phyloP scores from a whole-genome alignment of 2,113 vertebrate species.

The Megaceryle torquata region DNA sequence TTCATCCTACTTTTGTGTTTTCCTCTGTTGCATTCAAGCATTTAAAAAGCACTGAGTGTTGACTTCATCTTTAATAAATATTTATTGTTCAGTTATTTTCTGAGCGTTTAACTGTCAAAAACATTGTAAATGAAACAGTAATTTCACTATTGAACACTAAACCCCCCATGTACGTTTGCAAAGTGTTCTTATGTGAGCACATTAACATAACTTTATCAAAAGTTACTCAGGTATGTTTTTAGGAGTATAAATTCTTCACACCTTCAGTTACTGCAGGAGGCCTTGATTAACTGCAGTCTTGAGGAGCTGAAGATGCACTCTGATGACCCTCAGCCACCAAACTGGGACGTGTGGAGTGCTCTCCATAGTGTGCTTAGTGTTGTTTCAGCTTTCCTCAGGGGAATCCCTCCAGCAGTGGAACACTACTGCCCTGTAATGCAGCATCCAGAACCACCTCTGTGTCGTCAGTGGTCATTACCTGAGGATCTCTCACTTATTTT shows the following conservation, averaged over 20 bases:
- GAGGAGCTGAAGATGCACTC: background rate
- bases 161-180: background rate
- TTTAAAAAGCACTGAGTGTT: background rate
- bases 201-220: background rate
- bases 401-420: background rate
- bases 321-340: no score
- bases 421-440: background rate
- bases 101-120: background rate
- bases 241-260: background rate
- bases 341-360: background rate
- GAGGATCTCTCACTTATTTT: background rate
- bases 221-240: background rate
- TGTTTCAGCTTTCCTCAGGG: background rate
- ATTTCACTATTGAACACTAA: background rate
- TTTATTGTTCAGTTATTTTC: background rate
- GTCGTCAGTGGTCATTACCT: background rate
- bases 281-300: background rate
- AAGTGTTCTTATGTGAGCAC: background rate
- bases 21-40: background rate
- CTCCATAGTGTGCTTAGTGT: background rate
- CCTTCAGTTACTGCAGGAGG: background rate
- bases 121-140: background rate
- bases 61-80: background rate
- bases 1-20: background rate
- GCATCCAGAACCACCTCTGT: background rate